Evolutionary conservation across 2,797 vertebrate genomes (phyloP).

Genomic region (Chelonia mydas): DNA sequence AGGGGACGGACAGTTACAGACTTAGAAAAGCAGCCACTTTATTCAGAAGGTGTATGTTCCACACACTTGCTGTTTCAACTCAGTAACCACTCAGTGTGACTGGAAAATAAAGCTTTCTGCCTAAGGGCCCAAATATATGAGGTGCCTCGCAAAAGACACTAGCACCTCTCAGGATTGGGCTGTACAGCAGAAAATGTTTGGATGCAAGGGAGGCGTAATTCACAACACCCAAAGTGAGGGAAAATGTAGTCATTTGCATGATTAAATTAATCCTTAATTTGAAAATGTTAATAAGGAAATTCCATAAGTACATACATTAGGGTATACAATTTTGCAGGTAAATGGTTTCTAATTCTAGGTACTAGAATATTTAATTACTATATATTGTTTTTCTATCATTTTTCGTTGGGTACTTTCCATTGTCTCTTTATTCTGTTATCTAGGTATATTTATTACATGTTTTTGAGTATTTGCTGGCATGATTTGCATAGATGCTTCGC

Average conservation of each 20-base stretch:
- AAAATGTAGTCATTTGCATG: background rate
- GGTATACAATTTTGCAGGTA: background rate
- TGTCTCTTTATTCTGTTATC: conserved; percentile 18
- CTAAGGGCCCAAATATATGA: background rate
- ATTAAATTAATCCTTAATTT: background rate
- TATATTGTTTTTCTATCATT: background rate
- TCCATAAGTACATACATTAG: background rate
- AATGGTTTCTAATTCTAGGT: conserved; percentile 37
- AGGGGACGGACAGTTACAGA: background rate
- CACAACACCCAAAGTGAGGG: background rate
- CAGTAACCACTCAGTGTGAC: background rate
- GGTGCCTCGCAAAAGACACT: background rate
- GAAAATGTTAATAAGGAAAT: conserved; percentile 10
- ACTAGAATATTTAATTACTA: background rate
- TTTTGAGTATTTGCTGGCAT: conserved; percentile 5
- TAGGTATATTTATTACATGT: conserved; percentile 22
- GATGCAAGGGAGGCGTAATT: background rate
- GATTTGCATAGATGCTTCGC: background rate
- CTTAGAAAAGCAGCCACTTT: background rate
- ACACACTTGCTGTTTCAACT: background rate
- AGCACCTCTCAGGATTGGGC: background rate
- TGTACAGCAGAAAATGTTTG: background rate
- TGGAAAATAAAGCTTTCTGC: background rate
- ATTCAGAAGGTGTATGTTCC: background rate
- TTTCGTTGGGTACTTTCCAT: conserved; percentile 12